phyloP scores from a whole-genome alignment of 1,140 invertebrate species.

The Holotrichia oblita region DNA sequence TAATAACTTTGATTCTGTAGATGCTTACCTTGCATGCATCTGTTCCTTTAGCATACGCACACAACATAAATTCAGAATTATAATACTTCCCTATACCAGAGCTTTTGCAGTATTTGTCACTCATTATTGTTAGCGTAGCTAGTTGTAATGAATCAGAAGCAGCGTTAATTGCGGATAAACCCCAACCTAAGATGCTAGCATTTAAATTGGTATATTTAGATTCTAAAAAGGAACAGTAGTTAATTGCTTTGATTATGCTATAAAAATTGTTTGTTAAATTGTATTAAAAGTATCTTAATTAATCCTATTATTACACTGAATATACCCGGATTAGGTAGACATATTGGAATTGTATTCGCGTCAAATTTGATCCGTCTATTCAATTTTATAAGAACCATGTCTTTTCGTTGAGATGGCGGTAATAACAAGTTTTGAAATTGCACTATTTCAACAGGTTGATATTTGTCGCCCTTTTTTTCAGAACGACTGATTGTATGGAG shows the following conservation, averaged over 20 bases:
- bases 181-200: not conserved
- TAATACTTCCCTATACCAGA: not conserved
- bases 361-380: not conserved
- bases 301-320: not conserved
- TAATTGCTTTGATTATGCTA: not conserved
- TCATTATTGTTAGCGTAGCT: not conserved
- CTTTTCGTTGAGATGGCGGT: not conserved
- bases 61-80: not conserved
- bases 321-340: not conserved
- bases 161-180: not conserved
- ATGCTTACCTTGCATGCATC: constrained; percentile 15
- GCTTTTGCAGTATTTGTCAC: not conserved
- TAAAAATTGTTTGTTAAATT: not conserved
- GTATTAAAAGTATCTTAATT: not conserved
- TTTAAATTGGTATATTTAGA: constrained; percentile 11
- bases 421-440: not conserved
- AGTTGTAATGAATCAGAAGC: not conserved
- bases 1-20: too few relatives aligned
- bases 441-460: not conserved
- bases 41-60: not conserved
- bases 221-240: not conserved
- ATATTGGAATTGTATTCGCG: not conserved
- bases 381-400: not conserved
- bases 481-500: not conserved
- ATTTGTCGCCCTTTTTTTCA: not conserved